phyloP scores from a whole-genome alignment of 23 tunicate genomes.

The Trididemnum miniatum region DNA sequence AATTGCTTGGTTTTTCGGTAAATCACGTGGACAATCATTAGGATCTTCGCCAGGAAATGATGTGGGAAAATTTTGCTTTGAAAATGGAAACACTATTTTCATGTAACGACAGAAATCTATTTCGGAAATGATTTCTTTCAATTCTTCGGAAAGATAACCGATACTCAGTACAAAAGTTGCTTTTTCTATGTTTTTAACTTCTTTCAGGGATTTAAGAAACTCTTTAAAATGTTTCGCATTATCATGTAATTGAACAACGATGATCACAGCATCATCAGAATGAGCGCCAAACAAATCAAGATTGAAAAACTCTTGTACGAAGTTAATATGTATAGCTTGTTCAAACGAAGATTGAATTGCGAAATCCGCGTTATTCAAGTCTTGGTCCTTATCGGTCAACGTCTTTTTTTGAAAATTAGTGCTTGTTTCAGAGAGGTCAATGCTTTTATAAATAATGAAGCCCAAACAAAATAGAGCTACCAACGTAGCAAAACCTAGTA shows the following conservation, averaged over 20 bases:
- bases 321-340: conserved; percentile 25
- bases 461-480: too few relatives aligned
- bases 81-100: conserved; percentile 70
- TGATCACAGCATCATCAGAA: conserved; percentile 31
- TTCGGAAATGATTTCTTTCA: conserved; percentile 23
- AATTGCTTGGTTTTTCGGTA: conserved; percentile 50
- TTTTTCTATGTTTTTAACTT: conserved; percentile 52
- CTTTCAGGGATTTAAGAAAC: conserved; percentile 51
- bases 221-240: conserved; percentile 36
- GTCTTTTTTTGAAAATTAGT: too few relatives aligned
- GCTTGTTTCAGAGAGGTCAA: too few relatives aligned
- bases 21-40: conserved; percentile 82
- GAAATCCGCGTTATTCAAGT: too few relatives aligned
- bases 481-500: too few relatives aligned
- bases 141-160: conserved; percentile 39
- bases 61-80: conserved; percentile 69
- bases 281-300: conserved; percentile 63
- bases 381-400: too few relatives aligned
- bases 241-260: conserved; percentile 68
- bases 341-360: too few relatives aligned
- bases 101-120: conserved; percentile 89
- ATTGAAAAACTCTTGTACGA: conserved; percentile 48
- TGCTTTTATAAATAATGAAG: too few relatives aligned
- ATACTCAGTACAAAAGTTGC: conserved; percentile 73
- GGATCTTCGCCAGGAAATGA: conserved; percentile 84